Base-by-base conservation (phyloP, 53 echinoderm and acorn worm genomes). In the Temnopleurus reevesii region DNA sequence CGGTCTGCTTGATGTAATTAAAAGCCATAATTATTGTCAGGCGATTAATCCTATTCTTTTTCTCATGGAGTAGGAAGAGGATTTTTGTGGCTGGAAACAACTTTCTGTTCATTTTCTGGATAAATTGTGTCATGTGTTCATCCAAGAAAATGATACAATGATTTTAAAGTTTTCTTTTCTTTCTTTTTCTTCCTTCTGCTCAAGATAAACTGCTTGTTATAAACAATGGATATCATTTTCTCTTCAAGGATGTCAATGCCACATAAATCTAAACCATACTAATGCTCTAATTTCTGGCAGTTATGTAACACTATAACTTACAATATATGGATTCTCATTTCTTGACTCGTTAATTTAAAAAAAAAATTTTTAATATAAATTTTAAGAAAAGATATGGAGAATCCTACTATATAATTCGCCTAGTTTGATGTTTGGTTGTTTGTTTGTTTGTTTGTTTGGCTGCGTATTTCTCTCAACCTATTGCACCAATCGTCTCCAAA, bases 1-100 rank as follows among this genome's bases (percentile, higher is more conserved):
- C 29, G 49, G 51, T n/a, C 79, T 47, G 79, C 46, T 79, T 79
- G 79, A 15, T 46, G 46, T 30, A 12, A 79, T 79, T 79, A 46
- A 29, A 38, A 23, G 79, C 26, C 12, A 19, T 79, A 79, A 79
- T 46, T 79, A 79, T 47, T 6, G 28, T 79, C 79, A 79, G 47
- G 79, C 46, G 79, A 79, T 49, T 46, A 49, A 19, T 41, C 10
- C 76, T 45, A 76, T 79, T 49, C 18, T 79, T 51, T 41, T 46
- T 47, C 30, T 47, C 1, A 49, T 1, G 7, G 30, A 49, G 46
- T 49, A 79, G 49, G 49, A 47, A 79, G 36, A 26, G 29, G 49
- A 79, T 51, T 12, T 46, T 4, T n/a, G 21, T n/a, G 21, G 41
- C 71, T 71, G 71, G 41, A 30, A 38, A n/a, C 36, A 13, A 38